A percentile compares a stretch with the other conserved stretches of the same genome.
phyloP scores from a whole-genome alignment of 2,888 invertebrate species.

The Heliconius hortense region DNA sequence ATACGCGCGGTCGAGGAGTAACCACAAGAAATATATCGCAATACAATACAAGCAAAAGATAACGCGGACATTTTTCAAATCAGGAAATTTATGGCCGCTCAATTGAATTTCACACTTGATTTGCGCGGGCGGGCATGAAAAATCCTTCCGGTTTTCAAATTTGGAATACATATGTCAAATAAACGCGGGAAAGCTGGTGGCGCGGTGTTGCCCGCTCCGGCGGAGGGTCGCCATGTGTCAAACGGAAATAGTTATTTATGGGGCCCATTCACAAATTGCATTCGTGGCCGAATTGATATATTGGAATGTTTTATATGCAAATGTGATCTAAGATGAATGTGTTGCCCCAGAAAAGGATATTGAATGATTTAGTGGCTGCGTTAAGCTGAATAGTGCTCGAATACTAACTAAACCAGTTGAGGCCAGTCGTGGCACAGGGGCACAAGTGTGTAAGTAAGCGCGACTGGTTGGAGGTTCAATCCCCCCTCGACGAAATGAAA shows the following conservation, averaged over 20 bases:
- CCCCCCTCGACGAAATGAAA: too few relatives aligned
- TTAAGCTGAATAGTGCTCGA: conserved; percentile 31
- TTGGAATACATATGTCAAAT: conserved; percentile 76
- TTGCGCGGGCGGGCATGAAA: conserved; percentile 67
- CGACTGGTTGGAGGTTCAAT: too few relatives aligned
- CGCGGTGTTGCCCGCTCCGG: conserved; percentile 60
- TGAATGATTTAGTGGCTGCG: conserved; percentile 62
- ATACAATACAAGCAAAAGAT: conserved; percentile 30
- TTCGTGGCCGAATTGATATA: conserved; percentile 80
- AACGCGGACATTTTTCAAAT: conserved; percentile 66
- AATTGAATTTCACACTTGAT: conserved; percentile 82
- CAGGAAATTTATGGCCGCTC: conserved; percentile 69
- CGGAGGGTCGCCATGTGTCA: conserved; percentile 76
- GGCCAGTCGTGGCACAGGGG: too few relatives aligned
- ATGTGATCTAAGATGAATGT: conserved; percentile 73
- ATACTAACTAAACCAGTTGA: background rate
- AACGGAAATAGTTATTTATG: conserved; percentile 81
- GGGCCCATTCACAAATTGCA: conserved; percentile 79
- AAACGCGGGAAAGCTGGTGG: conserved; percentile 69
- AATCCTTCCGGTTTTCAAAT: conserved; percentile 72
- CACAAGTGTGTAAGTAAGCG: too few relatives aligned
- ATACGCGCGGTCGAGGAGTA: background rate
- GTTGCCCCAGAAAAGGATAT: conserved; percentile 72
- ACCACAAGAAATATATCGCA: conserved; percentile 29
- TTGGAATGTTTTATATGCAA: conserved; percentile 81